Percentiles rank a stretch among this genome's conserved stretches.
These are phyloP conservation scores for Chamaetylas fuelleborni DNA, from an alignment of 2,113 vertebrate genomes.

Conservation along the genomic window DNA sequence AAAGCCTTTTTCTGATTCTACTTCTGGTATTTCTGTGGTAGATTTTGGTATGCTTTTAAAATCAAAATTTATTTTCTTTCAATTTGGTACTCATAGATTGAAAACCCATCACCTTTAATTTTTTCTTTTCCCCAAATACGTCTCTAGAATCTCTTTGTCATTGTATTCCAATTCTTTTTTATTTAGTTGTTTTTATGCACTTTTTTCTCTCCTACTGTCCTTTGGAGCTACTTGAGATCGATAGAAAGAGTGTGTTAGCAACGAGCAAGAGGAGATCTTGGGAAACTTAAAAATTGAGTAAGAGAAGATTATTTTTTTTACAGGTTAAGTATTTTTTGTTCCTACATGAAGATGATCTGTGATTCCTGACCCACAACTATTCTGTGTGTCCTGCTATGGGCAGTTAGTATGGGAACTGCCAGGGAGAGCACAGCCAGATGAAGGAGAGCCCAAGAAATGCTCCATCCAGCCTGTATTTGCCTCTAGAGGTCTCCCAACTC, in stretches of 20 bases:
- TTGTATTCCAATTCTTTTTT: background rate
- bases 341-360: background rate
- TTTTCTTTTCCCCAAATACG: background rate
- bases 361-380: background rate
- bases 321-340: background rate
- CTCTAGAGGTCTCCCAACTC: slow-evolving; percentile 32
- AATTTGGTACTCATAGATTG: background rate
- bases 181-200: background rate
- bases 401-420: background rate
- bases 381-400: background rate
- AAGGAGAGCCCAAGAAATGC: background rate
- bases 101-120: background rate
- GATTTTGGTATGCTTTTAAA: background rate
- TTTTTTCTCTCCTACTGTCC: background rate
- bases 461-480: background rate
- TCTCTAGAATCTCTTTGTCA: background rate
- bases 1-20: background rate
- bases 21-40: background rate
- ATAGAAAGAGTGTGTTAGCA: background rate
- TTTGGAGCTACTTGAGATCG: background rate
- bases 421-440: background rate
- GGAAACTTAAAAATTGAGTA: background rate
- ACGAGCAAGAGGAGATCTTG: background rate
- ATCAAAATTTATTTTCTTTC: background rate
- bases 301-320: background rate